Evolutionary conservation across 2,888 invertebrate species (phyloP).

Genomic region (Blomia tropicalis): DNA sequence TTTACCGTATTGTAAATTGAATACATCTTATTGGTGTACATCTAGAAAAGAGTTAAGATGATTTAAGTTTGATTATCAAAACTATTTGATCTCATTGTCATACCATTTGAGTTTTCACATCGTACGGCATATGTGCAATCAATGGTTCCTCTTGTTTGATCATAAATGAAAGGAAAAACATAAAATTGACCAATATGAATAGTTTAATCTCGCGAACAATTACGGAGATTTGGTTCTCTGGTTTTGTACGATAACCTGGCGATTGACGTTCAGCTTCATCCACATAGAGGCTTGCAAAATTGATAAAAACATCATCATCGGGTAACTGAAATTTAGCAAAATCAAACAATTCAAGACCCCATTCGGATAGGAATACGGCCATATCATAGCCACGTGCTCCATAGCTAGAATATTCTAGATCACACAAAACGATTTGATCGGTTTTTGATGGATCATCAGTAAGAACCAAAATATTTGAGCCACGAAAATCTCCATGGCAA

Average conservation of each 20-base stretch:
- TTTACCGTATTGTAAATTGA: neutral
- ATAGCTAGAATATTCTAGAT: conserved; percentile 22
- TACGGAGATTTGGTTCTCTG: neutral
- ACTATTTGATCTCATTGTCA: no score
- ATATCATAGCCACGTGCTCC: conserved; percentile 14
- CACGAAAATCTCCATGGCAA: conserved; percentile 17
- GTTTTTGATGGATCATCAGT: neutral
- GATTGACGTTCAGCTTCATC: neutral
- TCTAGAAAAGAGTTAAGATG: no score
- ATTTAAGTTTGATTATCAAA: no score
- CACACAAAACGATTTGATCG: conserved; percentile 4
- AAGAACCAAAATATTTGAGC: conserved; percentile 15
- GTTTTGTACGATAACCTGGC: neutral
- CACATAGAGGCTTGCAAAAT: neutral
- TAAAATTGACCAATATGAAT: neutral
- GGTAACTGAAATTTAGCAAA: neutral
- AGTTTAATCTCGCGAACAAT: neutral
- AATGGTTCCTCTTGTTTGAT: neutral
- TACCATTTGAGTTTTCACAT: neutral
- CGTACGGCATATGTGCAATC: neutral
- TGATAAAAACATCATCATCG: neutral
- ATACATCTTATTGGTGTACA: no score
- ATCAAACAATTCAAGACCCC: neutral
- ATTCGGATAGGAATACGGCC: neutral
- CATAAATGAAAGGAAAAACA: neutral